Conservation (phyloP, 2,797 vertebrate genomes). For the Micrastur ruficollis region DNA sequence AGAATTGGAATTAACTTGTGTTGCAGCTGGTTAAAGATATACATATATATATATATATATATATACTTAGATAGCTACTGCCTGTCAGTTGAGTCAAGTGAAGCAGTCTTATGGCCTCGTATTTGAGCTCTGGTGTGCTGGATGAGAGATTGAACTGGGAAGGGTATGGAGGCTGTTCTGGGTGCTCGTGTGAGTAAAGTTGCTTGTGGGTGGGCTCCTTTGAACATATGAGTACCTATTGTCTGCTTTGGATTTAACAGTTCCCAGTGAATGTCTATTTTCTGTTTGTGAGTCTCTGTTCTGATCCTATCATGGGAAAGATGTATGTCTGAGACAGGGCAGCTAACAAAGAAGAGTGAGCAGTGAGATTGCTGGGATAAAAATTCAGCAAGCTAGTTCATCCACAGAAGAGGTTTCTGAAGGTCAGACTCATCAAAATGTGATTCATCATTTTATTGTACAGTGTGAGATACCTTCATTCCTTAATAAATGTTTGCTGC, state of each 20-base stretch:
- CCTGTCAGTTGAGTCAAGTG: background rate
- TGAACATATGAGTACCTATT: background rate
- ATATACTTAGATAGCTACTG: background rate
- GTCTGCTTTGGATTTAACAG: background rate
- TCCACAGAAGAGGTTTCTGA: background rate
- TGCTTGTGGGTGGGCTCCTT: background rate
- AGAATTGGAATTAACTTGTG: background rate
- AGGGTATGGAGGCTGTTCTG: background rate
- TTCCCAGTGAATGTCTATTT: background rate
- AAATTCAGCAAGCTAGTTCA: background rate
- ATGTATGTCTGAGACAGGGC: background rate
- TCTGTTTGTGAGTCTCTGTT: background rate
- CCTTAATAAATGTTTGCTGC: background rate
- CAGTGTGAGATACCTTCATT: background rate
- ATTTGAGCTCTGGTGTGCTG: background rate
- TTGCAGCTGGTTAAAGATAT: background rate
- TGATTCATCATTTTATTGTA: background rate
- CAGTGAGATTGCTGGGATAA: background rate
- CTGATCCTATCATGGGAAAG: background rate
- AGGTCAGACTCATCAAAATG: background rate
- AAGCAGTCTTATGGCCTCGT: background rate
- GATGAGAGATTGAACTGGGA: background rate
- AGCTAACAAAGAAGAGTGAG: background rate
- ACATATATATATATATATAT: no score
- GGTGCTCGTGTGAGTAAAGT: background rate